phyloP scores from a whole-genome alignment of 2,797 vertebrate genomes.

The Fundulus diaphanus region DNA sequence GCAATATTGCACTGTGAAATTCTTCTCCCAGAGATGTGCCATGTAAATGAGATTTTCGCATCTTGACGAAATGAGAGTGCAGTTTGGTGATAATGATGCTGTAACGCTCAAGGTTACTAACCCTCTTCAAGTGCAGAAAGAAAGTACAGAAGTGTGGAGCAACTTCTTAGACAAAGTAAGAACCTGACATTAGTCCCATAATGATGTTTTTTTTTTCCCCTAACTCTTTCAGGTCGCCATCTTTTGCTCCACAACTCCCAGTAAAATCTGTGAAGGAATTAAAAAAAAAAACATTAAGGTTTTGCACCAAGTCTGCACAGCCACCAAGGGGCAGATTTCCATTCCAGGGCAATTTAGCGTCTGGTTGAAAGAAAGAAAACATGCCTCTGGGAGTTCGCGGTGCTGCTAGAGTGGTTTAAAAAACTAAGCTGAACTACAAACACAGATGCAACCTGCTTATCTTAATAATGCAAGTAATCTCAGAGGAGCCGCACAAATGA shows the following conservation, averaged over 20 bases:
- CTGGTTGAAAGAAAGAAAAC: neutral
- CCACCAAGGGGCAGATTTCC: neutral
- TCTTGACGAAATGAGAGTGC: slow-evolving; percentile 63
- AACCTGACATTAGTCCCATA: slow-evolving; percentile 7
- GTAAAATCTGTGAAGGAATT: neutral
- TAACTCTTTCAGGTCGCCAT: neutral
- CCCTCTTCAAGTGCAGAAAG: slow-evolving; percentile 39
- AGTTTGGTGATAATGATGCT: slow-evolving; percentile 56
- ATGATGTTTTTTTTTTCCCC: slow-evolving; percentile 2
- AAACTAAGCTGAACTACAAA: slow-evolving; percentile 3
- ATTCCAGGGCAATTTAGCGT: neutral
- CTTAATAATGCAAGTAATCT: neutral
- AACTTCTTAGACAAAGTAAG: slow-evolving; percentile 23
- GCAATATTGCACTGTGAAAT: slow-evolving; percentile 65
- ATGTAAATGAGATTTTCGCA: slow-evolving; percentile 73
- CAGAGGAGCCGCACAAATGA: neutral
- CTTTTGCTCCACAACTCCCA: neutral
- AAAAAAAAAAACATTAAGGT: neutral
- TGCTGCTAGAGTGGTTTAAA: neutral
- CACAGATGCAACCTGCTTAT: neutral
- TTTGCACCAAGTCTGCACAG: neutral
- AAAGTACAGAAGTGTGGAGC: slow-evolving; percentile 25
- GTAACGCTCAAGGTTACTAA: slow-evolving; percentile 65
- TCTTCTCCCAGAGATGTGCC: slow-evolving; percentile 62
- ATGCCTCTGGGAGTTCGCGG: neutral